phyloP scores from a whole-genome alignment of 2,888 invertebrate species.

The Melinaea menophilus region DNA sequence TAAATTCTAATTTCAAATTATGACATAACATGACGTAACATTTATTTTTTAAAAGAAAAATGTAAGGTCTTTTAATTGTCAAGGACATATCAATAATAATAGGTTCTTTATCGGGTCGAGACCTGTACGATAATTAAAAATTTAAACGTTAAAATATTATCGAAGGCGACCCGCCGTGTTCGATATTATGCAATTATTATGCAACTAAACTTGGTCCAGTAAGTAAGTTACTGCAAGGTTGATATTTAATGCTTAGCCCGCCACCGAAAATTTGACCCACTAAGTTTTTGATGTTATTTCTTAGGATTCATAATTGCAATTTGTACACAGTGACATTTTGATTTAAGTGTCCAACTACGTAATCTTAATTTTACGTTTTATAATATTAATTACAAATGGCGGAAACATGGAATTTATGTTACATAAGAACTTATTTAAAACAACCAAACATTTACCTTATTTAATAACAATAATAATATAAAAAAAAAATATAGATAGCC shows the following conservation, averaged over 20 bases:
- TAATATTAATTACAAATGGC: neutral
- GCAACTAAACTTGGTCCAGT: conserved; percentile 45
- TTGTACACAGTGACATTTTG: conserved; percentile 3
- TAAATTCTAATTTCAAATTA: too few relatives aligned
- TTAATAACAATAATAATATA: neutral
- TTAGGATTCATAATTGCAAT: conserved; percentile 16
- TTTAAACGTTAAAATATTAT: conserved; percentile 31
- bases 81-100: conserved; percentile 16
- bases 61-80: conserved; percentile 22
- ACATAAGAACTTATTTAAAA: neutral
- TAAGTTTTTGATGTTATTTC: conserved; percentile 45
- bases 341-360: neutral
- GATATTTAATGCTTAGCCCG: conserved; percentile 49
- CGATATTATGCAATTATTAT: conserved; percentile 53
- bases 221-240: conserved; percentile 44
- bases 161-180: conserved; percentile 40
- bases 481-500: conserved; percentile 30
- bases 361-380: neutral
- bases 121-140: conserved; percentile 38
- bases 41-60: too few relatives aligned
- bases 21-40: too few relatives aligned
- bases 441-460: neutral
- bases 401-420: neutral
- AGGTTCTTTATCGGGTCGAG: conserved; percentile 18
- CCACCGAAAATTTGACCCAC: conserved; percentile 58